phyloP scores from a whole-genome alignment of 2,113 vertebrate genomes.

The Canis aureus region DNA sequence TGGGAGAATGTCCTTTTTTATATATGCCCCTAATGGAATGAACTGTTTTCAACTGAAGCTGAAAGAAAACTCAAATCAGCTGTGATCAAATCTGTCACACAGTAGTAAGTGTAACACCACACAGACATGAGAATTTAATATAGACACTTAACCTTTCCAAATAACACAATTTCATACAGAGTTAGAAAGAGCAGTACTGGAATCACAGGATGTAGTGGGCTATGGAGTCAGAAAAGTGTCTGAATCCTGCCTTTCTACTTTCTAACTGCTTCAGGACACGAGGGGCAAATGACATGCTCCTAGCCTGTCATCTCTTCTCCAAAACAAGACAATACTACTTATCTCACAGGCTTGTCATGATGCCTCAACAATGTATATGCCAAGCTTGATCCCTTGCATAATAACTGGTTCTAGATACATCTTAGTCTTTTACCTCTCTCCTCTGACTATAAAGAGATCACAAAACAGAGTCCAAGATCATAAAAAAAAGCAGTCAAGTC shows the following conservation, averaged over 20 bases:
- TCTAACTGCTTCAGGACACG: not conserved
- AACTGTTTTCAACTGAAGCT: not conserved
- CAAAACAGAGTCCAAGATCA: not conserved
- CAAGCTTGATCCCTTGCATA: not conserved
- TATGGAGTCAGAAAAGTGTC: not conserved
- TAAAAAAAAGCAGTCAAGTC: not conserved
- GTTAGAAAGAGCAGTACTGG: not conserved
- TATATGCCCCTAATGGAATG: not conserved
- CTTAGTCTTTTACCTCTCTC: not conserved
- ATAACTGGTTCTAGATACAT: not conserved
- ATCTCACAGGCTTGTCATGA: not conserved
- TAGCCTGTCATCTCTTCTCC: not conserved
- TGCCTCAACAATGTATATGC: not conserved
- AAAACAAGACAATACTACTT: not conserved
- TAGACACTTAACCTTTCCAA: not conserved
- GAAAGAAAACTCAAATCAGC: not conserved
- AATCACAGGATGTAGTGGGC: not conserved
- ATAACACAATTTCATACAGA: not conserved
- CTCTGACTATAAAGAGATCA: constrained; percentile 5
- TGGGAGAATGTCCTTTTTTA: not conserved
- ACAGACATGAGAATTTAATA: not conserved
- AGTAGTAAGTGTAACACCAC: not conserved
- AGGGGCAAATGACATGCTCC: not conserved
- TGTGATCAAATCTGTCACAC: not conserved
- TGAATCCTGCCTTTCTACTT: not conserved